Evolutionary conservation across 1,140 invertebrate species (phyloP).

Genomic region (Cyclina sinensis): DNA sequence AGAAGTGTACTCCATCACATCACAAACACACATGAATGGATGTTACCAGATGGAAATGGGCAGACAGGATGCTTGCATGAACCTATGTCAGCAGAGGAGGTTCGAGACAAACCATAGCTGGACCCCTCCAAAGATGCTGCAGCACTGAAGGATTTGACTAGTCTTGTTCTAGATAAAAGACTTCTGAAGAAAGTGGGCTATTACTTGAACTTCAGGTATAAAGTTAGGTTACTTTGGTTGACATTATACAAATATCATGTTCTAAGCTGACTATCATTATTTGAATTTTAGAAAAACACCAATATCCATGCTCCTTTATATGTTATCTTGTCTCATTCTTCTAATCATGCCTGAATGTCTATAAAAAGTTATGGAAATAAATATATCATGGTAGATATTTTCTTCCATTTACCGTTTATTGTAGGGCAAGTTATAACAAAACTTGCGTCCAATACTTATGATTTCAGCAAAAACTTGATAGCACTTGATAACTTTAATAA

Average conservation of each 20-base stretch:
- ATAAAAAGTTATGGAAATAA: no score
- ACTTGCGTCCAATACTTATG: no score
- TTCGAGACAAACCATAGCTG: not conserved
- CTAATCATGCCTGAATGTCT: not conserved
- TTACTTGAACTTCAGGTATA: conserved; percentile 39
- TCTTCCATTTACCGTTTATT: no score
- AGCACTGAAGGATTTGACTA: not conserved
- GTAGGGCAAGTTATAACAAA: no score
- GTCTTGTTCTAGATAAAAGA: not conserved
- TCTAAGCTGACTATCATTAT: no score
- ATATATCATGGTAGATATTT: no score
- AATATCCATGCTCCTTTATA: no score
- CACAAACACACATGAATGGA: conserved; percentile 14
- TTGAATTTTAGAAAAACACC: no score
- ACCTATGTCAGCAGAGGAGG: not conserved
- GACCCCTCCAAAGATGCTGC: not conserved
- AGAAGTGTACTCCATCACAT: conserved; percentile 4
- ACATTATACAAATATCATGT: no score
- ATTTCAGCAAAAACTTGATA: no score
- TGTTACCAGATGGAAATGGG: not conserved
- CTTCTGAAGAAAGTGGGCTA: conserved; percentile 3
- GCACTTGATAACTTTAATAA: not conserved
- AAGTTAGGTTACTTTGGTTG: no score
- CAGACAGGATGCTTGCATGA: not conserved
- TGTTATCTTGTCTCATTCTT: not conserved